phyloP scores from a whole-genome alignment of 2,797 vertebrate species.

The Ptychobarbus kaznakovi region DNA sequence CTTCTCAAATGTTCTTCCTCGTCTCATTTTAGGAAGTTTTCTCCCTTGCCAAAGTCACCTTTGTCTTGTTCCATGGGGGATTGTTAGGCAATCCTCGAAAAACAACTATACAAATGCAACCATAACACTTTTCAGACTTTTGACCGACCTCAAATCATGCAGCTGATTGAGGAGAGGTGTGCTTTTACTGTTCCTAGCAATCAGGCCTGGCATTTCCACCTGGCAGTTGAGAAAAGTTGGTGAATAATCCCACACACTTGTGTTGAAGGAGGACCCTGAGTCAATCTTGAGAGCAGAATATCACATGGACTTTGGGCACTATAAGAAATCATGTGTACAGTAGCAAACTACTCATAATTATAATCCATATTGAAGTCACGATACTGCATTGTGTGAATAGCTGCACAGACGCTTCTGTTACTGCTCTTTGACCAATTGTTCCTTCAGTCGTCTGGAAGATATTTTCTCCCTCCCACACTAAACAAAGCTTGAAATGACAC shows the following conservation, averaged over 20 bases:
- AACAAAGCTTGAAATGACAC: constrained; percentile 37
- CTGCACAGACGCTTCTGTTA: background rate
- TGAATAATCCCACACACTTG: background rate
- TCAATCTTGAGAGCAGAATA: background rate
- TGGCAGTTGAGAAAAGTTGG: background rate
- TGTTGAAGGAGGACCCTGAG: background rate
- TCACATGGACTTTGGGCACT: background rate
- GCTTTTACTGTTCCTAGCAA: background rate
- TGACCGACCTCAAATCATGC: background rate
- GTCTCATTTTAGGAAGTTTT: no score
- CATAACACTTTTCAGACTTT: background rate
- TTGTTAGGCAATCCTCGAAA: background rate
- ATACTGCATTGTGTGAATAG: background rate
- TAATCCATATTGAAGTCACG: background rate
- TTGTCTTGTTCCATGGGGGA: background rate
- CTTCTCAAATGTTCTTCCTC: no score
- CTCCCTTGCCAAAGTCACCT: background rate
- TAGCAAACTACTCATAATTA: background rate
- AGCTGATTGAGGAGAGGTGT: no score
- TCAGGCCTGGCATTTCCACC: background rate
- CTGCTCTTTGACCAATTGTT: constrained; percentile 17
- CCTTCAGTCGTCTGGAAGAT: constrained; percentile 11
- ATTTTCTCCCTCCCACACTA: constrained; percentile 44
- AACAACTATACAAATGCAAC: background rate
- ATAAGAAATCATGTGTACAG: background rate